Evolutionary conservation across 2,797 vertebrate species (phyloP), one percentile per base, ranked within the genome.

Genomic region (Galago senegalensis): DNA sequence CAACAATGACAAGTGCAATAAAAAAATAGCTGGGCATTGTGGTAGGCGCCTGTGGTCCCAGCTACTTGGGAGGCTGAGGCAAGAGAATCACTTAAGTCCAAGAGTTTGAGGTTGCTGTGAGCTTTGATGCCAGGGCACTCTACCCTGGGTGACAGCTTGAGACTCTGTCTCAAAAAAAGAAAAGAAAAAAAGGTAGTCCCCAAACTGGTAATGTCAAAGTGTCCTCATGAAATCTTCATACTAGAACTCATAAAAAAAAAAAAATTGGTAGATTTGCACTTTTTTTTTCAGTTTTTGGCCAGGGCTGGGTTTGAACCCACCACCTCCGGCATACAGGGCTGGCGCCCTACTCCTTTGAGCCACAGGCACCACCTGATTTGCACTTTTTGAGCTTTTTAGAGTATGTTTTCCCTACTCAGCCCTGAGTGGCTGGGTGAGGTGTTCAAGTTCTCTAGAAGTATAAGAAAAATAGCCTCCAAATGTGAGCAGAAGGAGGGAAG

Each of bases 191-290:
- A 27, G 75, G 76, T 63, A 72, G 88, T n/a, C n/a, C 60, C 63
- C 34, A 31, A 46, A 37, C 37, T 34, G 31, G 27, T 49, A 46
- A 65, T 29, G 76, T 49, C 89, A 63, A 31, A 43, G 70, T 73
- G 63, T 77, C 79, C 61, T 85, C 25, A 0, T 37, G 73, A 76
- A 93, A 83, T 82, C 91, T 93, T 84, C 69, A 60, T 60, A 16
- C 10, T 58, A 18, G 76, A 80, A 46, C 29, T 91, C 60, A 29
- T 81, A 40, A 60, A 80, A 58, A 79, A 75, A 58, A 90, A 75
- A 43, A 58, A 90, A 72, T 20, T 23, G 67, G 34, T 27, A 58
- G 31, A 87, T 77, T 81, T 72, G 40, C 11, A 31, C 17, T n/a
- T 73, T 83, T 58, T 60, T 40, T 40, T 40, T 40, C 40, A 40